Evolutionary conservation across 1,140 invertebrate genomes (phyloP).

Genomic region (Callitettix versicolor): DNA sequence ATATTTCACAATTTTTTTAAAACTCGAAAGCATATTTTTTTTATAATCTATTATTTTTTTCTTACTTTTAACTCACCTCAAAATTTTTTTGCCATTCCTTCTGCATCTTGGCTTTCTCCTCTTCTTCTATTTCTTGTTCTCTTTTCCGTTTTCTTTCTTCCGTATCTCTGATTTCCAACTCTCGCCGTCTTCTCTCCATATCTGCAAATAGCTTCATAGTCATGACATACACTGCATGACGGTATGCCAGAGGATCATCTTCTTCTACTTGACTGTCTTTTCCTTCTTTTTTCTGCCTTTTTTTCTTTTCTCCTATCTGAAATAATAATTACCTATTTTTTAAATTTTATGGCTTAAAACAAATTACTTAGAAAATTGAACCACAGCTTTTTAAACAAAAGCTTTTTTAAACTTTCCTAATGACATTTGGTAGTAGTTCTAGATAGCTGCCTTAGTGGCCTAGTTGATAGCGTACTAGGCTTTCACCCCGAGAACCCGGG

Average conservation of each 20-base stretch:
- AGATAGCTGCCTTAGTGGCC: too few species aligned
- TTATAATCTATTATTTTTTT: too few species aligned
- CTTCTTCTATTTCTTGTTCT: slow-evolving; percentile 85
- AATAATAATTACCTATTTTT: slow-evolving; percentile 23
- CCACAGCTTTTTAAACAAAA: too few species aligned
- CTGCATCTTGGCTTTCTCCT: slow-evolving; percentile 77
- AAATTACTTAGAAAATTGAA: too few species aligned
- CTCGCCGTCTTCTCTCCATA: slow-evolving; percentile 74
- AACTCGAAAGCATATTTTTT: too few species aligned
- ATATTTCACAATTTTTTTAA: too few species aligned
- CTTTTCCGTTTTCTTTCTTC: slow-evolving; percentile 91
- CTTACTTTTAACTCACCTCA: slow-evolving; percentile 55
- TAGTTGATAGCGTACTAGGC: too few species aligned
- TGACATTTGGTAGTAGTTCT: too few species aligned
- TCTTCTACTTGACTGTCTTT: slow-evolving; percentile 74
- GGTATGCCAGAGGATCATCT: slow-evolving; percentile 86
- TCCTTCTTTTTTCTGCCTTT: slow-evolving; percentile 90
- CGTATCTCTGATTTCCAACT: slow-evolving; percentile 76
- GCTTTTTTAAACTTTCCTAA: too few species aligned
- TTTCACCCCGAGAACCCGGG: too few species aligned
- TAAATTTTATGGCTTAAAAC: slow-evolving; percentile 3
- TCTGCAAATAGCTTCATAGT: slow-evolving; percentile 98
- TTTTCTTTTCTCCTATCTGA: slow-evolving; percentile 87
- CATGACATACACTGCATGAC: slow-evolving; percentile 91
- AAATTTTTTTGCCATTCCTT: slow-evolving; percentile 97